Evolutionary conservation across 2,113 vertebrate genomes (phyloP), one percentile per base, ranked within the genome.

Genomic region (Eubucco bourcierii): DNA sequence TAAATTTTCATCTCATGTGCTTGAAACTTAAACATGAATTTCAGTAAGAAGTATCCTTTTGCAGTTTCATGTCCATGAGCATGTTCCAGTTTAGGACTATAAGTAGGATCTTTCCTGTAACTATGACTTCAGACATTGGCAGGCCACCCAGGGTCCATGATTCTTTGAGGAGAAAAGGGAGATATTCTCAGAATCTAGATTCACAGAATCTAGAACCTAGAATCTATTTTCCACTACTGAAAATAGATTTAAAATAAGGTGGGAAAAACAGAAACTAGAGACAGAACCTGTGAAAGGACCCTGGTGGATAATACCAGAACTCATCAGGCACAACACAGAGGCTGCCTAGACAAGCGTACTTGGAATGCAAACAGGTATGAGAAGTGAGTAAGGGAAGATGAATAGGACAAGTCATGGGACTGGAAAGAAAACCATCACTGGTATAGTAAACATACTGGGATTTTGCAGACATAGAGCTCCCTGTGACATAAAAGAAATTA

Each of bases 81-180:
- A 6, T 2, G 14, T 65, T 75, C 29, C 50, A 58, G 31, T 14
- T 47, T 25, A 68, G 37, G 76, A 29, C 33, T 74, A 25, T 27
- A 33, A 50, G 41, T 9, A 52, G 24, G 10, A 82, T 25, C 24
- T 50, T 87, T 21, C 23, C 63, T 47, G 10, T 33, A 50, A 18
- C 7, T 87, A 31, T 24, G 87, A 7, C 50, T 90, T 80, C 84
- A 76, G 50, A 15, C 9, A 39, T 11, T 20, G 50, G 12, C 10
- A 55, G n/a, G 15, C 27, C 61, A 12, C 31, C 60, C 1, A 0
- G 11, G 9, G 2, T 59, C 18, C 2, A 1, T 37, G 10, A 5
- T 71, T 58, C 63, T 73, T 58, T 20, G 5, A 12, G 4, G 27
- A 66, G 20, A 55, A 29, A 23, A 85, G 15, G n/a, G 24, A 80